Base-by-base conservation (phyloP, 2,888 invertebrate species). In the Halocaridina rubra region DNA sequence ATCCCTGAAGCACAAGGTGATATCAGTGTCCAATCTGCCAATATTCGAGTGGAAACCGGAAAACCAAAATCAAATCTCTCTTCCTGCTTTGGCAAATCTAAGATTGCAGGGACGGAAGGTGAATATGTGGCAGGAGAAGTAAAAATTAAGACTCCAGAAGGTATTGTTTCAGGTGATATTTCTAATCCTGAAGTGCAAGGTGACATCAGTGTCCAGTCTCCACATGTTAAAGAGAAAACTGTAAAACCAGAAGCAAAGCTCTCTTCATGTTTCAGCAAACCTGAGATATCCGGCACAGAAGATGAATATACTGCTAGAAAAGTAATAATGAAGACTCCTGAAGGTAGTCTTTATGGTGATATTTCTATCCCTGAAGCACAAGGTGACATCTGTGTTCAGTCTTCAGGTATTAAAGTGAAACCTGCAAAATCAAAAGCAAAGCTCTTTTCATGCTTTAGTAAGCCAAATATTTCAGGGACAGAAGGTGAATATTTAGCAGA, bases 371-470 rank as follows among this genome's bases (percentile, higher is more conserved):
- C 53, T n/a, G 1, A 53, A 1, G 2, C 19, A n/a, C n/a, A 53
- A 13, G 53, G 53, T 3, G 53, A 2, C 3, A 74, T 74, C 7
- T 27, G 46, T 22, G 24, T 22, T 22, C 39, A 74, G 16, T 39
- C 72, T 4, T 16, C 33, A n/a, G 39, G 39, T 19, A 16, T 57
- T 10, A 78, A 61, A 33, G 22, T 30, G 8, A 74, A 61, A 39
- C 59, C 59, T 59, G 72, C 57, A 69, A 27, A 67, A 69, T 69
- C 69, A 3, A 75, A 81, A 29, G 67, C 67, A n/a, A 81, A 81
- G 67, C 13, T 81, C 7, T 67, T 75, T 27, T 81, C 81, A 24
- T 81, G 81, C 33, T 53, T 53, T 53, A 19, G 53, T 5, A 53
- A 53, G 19, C 53, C 53, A 4, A 53, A 53, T n/a, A 53, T 19